Percentiles rank a stretch among this genome's conserved stretches.
phyloP scores from a whole-genome alignment of 2,797 vertebrate species.

The Xenopus petersii region DNA sequence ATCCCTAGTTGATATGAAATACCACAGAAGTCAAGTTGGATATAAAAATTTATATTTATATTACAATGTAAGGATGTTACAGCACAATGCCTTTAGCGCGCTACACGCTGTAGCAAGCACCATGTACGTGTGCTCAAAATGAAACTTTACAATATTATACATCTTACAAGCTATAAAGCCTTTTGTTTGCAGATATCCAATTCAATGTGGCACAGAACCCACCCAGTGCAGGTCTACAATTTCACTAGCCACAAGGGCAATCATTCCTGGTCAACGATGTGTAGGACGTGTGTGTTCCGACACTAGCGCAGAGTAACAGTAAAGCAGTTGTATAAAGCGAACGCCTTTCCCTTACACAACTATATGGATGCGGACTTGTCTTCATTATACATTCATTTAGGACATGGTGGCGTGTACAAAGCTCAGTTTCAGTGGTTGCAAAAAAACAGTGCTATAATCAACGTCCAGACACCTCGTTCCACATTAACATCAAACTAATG shows the following conservation, averaged over 20 bases:
- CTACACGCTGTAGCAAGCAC: conserved; percentile 69
- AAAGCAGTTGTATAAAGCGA: background rate
- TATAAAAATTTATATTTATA: conserved; percentile 91
- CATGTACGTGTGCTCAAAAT: conserved; percentile 64
- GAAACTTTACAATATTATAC: conserved; percentile 63
- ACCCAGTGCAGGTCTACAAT: conserved; percentile 48
- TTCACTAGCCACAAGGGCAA: background rate
- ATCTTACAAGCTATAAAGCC: conserved; percentile 70
- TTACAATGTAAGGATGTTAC: conserved; percentile 79
- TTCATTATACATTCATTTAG: conserved; percentile 17
- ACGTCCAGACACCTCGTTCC: too few relatives aligned
- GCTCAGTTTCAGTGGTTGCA: too few relatives aligned
- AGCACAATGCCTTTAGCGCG: conserved; percentile 75
- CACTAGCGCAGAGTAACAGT: background rate
- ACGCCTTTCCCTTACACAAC: background rate
- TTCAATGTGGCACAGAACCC: conserved; percentile 78
- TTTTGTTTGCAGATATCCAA: conserved; percentile 58
- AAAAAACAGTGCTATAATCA: too few relatives aligned
- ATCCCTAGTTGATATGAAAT: too few relatives aligned
- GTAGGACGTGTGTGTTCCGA: background rate
- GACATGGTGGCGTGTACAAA: background rate
- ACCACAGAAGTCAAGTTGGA: background rate
- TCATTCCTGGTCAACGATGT: background rate
- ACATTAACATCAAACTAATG: too few relatives aligned
- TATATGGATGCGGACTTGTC: background rate